Evolutionary conservation across 2,113 vertebrate genomes (phyloP).

Genomic region (Solea solea): DNA sequence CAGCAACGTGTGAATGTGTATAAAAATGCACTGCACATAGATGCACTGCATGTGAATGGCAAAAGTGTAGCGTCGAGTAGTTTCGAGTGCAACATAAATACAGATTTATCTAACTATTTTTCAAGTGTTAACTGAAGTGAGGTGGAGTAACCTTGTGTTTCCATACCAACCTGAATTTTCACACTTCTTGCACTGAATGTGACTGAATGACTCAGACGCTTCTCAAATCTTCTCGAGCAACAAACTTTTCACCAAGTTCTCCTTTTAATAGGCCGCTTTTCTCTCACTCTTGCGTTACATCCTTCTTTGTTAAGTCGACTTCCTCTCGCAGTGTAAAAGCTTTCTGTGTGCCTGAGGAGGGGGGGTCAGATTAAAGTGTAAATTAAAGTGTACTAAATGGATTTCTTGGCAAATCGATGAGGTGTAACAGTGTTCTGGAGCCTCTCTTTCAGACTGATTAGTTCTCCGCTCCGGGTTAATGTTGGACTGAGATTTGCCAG

Average conservation of each 20-base stretch:
- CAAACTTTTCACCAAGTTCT: neutral
- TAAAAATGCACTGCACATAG: too few species aligned
- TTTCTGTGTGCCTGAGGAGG: conserved; percentile 50
- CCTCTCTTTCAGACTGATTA: conserved; percentile 26
- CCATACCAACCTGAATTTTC: too few species aligned
- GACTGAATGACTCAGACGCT: too few species aligned
- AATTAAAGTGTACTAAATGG: conserved; percentile 78
- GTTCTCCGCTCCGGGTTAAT: neutral
- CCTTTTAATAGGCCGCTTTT: conserved; percentile 15
- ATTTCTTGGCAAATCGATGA: conserved; percentile 71
- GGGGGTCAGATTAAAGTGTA: conserved; percentile 78
- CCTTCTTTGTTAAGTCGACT: conserved; percentile 36
- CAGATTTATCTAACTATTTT: too few species aligned
- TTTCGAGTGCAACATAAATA: too few species aligned
- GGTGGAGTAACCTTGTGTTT: too few species aligned
- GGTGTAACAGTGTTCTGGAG: conserved; percentile 55
- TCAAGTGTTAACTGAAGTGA: too few species aligned
- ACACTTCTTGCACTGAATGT: too few species aligned
- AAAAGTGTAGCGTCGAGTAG: too few species aligned
- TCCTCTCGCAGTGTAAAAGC: conserved; percentile 75
- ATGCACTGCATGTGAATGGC: too few species aligned
- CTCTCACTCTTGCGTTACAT: conserved; percentile 25
- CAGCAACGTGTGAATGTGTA: too few species aligned
- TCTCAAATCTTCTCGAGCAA: too few species aligned
- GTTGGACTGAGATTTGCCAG: neutral